Evolutionary conservation across 2,888 invertebrate genomes (phyloP).

Genomic region (Seira sanloemensis): DNA sequence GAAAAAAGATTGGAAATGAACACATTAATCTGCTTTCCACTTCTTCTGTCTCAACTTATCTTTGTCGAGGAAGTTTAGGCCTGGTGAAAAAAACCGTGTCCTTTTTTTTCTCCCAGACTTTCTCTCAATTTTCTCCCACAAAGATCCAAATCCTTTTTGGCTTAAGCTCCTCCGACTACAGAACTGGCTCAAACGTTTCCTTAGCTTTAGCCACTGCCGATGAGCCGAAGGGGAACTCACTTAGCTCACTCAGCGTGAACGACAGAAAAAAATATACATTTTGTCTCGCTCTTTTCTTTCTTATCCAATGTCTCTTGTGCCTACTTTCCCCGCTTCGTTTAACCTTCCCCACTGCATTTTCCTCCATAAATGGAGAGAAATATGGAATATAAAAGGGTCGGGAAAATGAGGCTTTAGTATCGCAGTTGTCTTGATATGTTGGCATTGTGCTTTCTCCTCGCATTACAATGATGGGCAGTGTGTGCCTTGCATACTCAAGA

Average conservation of each 20-base stretch:
- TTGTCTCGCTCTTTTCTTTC: constrained; percentile 12
- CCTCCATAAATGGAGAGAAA: constrained; percentile 27
- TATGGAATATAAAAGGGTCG: background rate
- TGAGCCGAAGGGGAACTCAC: too few species aligned
- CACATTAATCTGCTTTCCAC: background rate
- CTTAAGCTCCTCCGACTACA: background rate
- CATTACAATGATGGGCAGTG: background rate
- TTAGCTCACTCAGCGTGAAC: too few species aligned
- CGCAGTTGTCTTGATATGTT: background rate
- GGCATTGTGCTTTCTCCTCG: background rate
- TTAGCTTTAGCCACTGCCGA: too few species aligned
- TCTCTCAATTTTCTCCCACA: background rate
- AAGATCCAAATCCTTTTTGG: background rate
- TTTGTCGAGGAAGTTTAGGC: background rate
- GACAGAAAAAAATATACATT: too few species aligned
- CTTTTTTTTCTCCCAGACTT: background rate
- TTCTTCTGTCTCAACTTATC: background rate
- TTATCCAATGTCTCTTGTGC: constrained; percentile 14
- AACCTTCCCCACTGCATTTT: background rate
- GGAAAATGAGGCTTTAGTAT: background rate
- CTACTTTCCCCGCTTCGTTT: background rate
- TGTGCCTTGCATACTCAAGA: background rate
- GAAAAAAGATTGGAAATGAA: background rate
- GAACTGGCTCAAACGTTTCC: background rate
- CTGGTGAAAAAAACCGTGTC: background rate